Base-by-base conservation (phyloP, 1,140 invertebrate genomes). In the Neoseiulus cucumeris region DNA sequence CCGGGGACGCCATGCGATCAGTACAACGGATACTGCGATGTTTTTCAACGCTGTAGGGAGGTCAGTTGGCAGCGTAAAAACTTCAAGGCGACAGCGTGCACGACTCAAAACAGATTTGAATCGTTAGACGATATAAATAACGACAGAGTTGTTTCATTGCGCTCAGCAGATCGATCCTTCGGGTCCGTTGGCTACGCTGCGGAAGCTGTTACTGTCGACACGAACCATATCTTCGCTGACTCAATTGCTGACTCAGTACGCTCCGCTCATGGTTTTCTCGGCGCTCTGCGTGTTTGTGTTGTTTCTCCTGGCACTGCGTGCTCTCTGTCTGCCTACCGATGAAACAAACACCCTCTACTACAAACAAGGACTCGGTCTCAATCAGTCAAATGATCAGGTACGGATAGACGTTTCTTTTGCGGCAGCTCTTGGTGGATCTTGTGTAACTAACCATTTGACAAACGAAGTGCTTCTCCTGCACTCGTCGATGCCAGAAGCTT, bases 161-260 rank as follows among this genome's bases (percentile, higher is more conserved):
- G 47, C 64, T 55, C 65, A 73, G 44, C 69, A 84, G 82, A 89
- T 93, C 65, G 89, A 93, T 81, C 90, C 90, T 1, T 89, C 88
- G 1, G 89, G 89, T n/a, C 89, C 89, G n/a, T 78, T 93, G 71
- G 89, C 89, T 18, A 92, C 89, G 18, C 76, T 93, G 39, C 80
- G 89, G 12, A 89, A 89, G 75, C 78, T 92, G 17, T 77, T 93
- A 42, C 79, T 92, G 20, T 90, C 88, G 0, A 89, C 91, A 72
- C 87, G 92, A 75, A 89, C 86, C 71, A 83, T 93, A 18, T 86
- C 86, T 20, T 86, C 84, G 65, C 76, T 89, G 71, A 87, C 86
- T 73, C 81, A 83, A 72, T 94, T 89, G 87, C 80, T 91, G 7
- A 29, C 51, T 25, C 51, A 59, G 14, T 59, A 59, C 9, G 51